These are phyloP conservation scores for Hippocampus kuda DNA, from an alignment of 2,797 vertebrate species.

Conservation along the genomic window DNA sequence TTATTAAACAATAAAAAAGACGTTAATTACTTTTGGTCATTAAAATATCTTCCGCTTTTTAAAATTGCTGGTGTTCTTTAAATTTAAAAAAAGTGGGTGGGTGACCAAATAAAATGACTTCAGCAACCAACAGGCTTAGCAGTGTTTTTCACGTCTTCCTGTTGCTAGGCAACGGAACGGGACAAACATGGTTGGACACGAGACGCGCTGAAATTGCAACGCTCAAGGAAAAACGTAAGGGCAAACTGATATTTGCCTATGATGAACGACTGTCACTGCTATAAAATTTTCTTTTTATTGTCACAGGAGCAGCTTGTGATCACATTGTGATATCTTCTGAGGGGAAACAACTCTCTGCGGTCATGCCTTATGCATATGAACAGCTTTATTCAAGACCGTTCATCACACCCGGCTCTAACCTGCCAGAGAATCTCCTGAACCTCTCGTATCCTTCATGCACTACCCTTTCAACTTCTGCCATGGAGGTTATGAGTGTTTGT, in stretches of 20 bases:
- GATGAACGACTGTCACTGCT: too few relatives aligned
- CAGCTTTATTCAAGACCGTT: slow-evolving; percentile 69
- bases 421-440: slow-evolving; percentile 73
- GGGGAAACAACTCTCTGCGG: slow-evolving; percentile 44
- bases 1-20: too few relatives aligned
- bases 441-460: slow-evolving; percentile 77
- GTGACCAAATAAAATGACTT: background rate
- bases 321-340: background rate
- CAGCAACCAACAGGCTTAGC: background rate
- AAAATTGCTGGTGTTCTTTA: background rate
- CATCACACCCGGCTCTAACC: slow-evolving; percentile 62
- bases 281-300: background rate
- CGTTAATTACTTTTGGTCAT: background rate
- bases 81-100: background rate
- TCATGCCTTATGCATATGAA: slow-evolving; percentile 67
- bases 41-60: background rate
- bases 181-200: background rate
- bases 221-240: background rate
- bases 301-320: slow-evolving; percentile 6
- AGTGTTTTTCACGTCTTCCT: background rate
- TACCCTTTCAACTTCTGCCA: background rate
- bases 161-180: background rate
- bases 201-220: background rate
- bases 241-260: background rate
- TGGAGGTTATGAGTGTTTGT: background rate